Evolutionary conservation across 2,113 vertebrate species (phyloP).

Genomic region (Epinephelus lanceolatus): DNA sequence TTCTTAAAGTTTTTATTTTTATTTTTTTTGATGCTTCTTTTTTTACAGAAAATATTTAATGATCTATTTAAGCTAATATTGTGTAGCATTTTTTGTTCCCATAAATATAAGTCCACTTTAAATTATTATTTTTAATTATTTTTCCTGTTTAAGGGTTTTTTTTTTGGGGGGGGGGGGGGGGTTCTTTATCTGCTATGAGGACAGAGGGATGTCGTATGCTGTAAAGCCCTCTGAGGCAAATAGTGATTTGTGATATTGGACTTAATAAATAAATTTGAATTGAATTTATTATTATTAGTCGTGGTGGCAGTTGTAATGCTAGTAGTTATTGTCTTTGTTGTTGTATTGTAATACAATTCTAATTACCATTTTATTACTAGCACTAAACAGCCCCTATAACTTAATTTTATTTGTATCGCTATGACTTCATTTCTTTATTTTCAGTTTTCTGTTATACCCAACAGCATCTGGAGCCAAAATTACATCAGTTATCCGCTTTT

Average conservation of each 20-base stretch:
- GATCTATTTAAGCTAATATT: neutral
- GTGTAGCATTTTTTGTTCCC: neutral
- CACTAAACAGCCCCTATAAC: constrained; percentile 12
- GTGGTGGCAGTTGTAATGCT: neutral
- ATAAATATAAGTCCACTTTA: neutral
- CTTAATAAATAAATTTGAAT: too few species aligned
- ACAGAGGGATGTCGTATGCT: too few species aligned
- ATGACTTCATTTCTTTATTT: constrained; percentile 67
- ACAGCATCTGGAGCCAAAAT: constrained; percentile 86
- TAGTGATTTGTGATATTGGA: too few species aligned
- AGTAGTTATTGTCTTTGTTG: neutral
- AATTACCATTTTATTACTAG: constrained; percentile 19
- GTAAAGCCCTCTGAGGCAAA: too few species aligned
- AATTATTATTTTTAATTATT: neutral
- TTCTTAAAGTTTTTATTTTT: neutral
- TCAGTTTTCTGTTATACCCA: constrained; percentile 72
- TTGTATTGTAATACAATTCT: neutral
- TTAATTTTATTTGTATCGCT: constrained; percentile 63
- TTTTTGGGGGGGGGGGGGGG: too few species aligned
- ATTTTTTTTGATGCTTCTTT: neutral
- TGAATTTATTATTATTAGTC: neutral
- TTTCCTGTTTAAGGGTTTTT: too few species aligned
- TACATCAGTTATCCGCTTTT: constrained; percentile 89
- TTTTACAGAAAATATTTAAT: neutral
- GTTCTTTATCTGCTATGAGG: too few species aligned